phyloP scores from a whole-genome alignment of 23 tunicate species.

The Phallusia fumigata region DNA sequence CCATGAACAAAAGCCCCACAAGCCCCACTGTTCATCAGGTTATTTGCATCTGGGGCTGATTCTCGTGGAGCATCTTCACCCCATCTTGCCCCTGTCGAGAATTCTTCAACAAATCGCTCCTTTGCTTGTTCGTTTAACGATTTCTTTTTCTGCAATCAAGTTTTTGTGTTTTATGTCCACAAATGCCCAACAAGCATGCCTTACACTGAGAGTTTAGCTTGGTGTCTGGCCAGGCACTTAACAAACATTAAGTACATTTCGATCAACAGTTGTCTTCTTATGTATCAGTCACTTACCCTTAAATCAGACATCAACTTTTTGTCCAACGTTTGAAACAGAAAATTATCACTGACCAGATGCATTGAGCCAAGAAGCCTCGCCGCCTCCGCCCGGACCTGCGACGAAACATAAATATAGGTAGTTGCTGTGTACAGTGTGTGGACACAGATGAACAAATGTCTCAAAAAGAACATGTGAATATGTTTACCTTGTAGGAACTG shows the following conservation, averaged over 20 bases:
- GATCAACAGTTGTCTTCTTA: too few species aligned
- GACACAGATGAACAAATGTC: too few species aligned
- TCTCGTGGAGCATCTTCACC: slow-evolving; percentile 85
- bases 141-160: slow-evolving; percentile 57
- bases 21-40: slow-evolving; percentile 91
- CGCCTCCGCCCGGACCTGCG: slow-evolving; percentile 83
- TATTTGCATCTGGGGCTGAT: slow-evolving; percentile 48
- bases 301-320: slow-evolving; percentile 93
- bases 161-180: too few species aligned
- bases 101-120: slow-evolving; percentile 79
- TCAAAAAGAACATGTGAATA: too few species aligned
- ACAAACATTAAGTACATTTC: too few species aligned
- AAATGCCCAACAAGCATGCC: too few species aligned
- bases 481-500: slow-evolving; percentile 75
- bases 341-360: slow-evolving; percentile 77
- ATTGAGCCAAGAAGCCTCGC: slow-evolving; percentile 83
- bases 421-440: too few species aligned
- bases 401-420: too few species aligned
- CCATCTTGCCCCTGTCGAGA: slow-evolving; percentile 87
- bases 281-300: slow-evolving; percentile 31
- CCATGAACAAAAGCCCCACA: slow-evolving; percentile 99
- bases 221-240: too few species aligned
- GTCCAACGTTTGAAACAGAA: slow-evolving; percentile 90
- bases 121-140: slow-evolving; percentile 93
- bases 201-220: too few species aligned